A percentile compares a stretch with the other conserved stretches of the same genome.
These are phyloP conservation scores for Pterocles gutturalis DNA, from an alignment of 2,113 vertebrate genomes.

Conservation along the genomic window DNA sequence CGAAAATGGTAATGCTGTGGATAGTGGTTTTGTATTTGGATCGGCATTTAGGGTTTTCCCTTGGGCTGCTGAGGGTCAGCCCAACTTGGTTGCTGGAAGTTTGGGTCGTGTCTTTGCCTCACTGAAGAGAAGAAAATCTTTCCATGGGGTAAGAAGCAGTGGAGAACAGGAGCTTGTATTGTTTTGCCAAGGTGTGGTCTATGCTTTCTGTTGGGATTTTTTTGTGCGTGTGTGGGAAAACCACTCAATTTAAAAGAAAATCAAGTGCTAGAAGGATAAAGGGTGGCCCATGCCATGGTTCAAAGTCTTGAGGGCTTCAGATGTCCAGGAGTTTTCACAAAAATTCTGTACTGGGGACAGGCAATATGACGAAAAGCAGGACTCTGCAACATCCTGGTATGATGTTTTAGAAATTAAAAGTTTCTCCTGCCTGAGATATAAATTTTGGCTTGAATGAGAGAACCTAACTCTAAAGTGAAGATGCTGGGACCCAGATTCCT, in stretches of 20 bases:
- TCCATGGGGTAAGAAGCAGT: background rate
- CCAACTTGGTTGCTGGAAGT: background rate
- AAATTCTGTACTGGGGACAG: background rate
- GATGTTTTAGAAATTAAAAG: constrained; percentile 21
- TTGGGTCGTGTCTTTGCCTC: background rate
- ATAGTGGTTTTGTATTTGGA: background rate
- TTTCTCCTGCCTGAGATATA: constrained; percentile 20
- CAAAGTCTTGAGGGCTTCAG: background rate
- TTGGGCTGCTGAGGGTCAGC: background rate
- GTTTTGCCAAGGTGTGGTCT: background rate
- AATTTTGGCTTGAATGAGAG: constrained; percentile 40
- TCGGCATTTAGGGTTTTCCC: background rate
- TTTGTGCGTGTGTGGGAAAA: background rate
- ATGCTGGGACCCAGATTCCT: background rate
- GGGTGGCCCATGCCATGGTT: background rate
- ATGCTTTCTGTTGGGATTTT: background rate
- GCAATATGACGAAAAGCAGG: background rate
- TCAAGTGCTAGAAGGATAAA: background rate
- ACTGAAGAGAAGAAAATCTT: background rate
- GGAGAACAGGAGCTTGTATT: background rate
- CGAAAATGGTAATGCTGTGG: constrained; percentile 46
- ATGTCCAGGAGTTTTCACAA: background rate
- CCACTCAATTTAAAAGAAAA: background rate
- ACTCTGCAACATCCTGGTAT: background rate
- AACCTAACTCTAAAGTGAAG: background rate